phyloP scores from a whole-genome alignment of 2,113 vertebrate genomes.

The Erinaceus europaeus region DNA sequence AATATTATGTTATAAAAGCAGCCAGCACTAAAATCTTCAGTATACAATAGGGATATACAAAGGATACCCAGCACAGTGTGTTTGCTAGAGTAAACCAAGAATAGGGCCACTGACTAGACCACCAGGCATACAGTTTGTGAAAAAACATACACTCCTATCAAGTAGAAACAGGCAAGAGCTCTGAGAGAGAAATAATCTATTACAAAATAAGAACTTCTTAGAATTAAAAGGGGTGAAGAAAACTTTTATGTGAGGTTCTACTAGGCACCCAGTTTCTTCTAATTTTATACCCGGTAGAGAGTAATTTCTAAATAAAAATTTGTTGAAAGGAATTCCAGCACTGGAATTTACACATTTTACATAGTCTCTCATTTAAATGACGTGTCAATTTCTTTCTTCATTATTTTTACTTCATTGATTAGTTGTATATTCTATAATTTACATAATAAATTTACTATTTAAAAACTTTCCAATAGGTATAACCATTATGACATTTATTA shows the following conservation, averaged over 20 bases:
- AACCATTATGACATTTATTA: conserved; percentile 53
- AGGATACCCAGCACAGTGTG: not conserved
- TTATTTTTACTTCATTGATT: conserved; percentile 46
- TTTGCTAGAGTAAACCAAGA: not conserved
- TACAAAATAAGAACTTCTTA: conserved; percentile 25
- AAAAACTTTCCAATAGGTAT: conserved; percentile 47
- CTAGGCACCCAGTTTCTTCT: not conserved
- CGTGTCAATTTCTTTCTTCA: conserved; percentile 16
- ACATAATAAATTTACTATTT: conserved; percentile 62
- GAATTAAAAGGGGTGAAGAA: not conserved
- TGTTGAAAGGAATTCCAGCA: conserved; percentile 42
- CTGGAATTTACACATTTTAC: conserved; percentile 55
- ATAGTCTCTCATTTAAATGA: conserved; percentile 44
- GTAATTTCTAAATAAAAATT: conserved; percentile 4
- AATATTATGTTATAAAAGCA: conserved; percentile 29
- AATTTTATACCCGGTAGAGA: conserved; percentile 6
- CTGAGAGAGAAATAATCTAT: not conserved
- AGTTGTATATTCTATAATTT: conserved; percentile 55
- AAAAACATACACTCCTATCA: not conserved
- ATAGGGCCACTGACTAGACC: not conserved
- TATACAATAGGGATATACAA: not conserved
- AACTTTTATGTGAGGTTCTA: not conserved
- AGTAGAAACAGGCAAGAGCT: conserved; percentile 6
- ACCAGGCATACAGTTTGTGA: not conserved
- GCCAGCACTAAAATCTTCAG: not conserved